A percentile compares a stretch with the other conserved stretches of the same genome.
These are phyloP conservation scores for Tupiocoris notatus DNA, from an alignment of 2,888 invertebrate genomes.

Conservation along the genomic window DNA sequence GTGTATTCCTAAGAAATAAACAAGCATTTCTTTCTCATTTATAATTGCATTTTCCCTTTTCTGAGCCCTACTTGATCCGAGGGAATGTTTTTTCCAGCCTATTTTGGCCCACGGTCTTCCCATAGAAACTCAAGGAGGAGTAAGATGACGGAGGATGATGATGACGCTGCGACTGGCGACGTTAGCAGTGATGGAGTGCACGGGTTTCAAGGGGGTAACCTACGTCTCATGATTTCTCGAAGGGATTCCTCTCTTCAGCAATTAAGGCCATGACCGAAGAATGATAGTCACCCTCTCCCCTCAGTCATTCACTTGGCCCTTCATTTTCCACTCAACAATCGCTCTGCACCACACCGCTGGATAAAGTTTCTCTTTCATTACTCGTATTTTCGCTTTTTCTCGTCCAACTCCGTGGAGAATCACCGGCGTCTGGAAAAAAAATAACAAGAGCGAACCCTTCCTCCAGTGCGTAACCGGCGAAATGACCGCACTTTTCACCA, in stretches of 20 bases:
- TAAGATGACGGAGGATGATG: not conserved
- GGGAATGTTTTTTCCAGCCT: not conserved
- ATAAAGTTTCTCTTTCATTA: no score
- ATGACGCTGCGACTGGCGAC: not conserved
- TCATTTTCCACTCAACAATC: not conserved
- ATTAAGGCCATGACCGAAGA: slow-evolving; percentile 19
- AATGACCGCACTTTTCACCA: no score
- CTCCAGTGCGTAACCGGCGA: no score
- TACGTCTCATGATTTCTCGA: slow-evolving; percentile 21
- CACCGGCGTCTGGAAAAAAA: no score
- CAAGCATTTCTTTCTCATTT: no score
- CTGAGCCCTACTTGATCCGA: no score
- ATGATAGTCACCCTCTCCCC: slow-evolving; percentile 10
- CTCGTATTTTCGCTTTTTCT: no score
- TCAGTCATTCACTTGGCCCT: not conserved
- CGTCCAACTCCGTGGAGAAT: no score
- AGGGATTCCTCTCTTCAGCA: slow-evolving; percentile 10
- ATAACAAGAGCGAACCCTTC: no score
- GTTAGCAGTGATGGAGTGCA: not conserved
- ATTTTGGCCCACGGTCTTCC: not conserved
- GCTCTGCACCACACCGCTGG: no score
- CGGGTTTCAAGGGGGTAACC: not conserved
- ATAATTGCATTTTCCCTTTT: no score
- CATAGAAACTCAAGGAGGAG: not conserved
- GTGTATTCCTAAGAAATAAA: no score